Conservation (phyloP, 2,113 vertebrate species). For the Alectura lathami region DNA sequence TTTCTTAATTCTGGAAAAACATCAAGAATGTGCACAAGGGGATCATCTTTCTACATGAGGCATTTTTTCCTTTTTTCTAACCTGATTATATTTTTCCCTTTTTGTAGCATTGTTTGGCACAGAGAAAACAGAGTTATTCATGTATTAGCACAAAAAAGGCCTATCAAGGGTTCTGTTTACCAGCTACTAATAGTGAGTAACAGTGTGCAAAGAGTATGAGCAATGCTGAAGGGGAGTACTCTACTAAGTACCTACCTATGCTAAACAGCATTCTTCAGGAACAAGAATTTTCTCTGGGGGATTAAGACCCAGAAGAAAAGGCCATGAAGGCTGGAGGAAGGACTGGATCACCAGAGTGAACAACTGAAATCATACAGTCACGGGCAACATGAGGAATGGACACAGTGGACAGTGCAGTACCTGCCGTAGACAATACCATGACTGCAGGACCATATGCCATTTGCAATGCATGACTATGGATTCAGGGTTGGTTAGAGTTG, state of each 20-base stretch:
- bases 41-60: constrained; percentile 13
- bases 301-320: neutral
- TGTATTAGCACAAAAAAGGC: constrained; percentile 2
- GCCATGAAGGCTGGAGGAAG: neutral
- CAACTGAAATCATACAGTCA: neutral
- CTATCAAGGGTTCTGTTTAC: neutral
- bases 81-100: constrained; percentile 5
- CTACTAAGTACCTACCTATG: accelerated
- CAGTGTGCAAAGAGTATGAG: accelerated
- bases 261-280: neutral
- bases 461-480: neutral
- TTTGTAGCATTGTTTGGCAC: neutral
- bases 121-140: neutral
- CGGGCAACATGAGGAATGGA: neutral
- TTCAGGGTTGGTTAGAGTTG: neutral
- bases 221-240: neutral
- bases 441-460: neutral
- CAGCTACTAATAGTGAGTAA: neutral
- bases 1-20: constrained; percentile 16
- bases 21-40: neutral
- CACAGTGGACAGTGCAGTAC: neutral
- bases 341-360: neutral
- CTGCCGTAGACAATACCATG: neutral
- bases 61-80: neutral
- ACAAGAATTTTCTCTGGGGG: accelerated